Evolutionary conservation across 92 coral and sea anemone genomes (phyloP).

Genomic region (Paragorgia papillata): DNA sequence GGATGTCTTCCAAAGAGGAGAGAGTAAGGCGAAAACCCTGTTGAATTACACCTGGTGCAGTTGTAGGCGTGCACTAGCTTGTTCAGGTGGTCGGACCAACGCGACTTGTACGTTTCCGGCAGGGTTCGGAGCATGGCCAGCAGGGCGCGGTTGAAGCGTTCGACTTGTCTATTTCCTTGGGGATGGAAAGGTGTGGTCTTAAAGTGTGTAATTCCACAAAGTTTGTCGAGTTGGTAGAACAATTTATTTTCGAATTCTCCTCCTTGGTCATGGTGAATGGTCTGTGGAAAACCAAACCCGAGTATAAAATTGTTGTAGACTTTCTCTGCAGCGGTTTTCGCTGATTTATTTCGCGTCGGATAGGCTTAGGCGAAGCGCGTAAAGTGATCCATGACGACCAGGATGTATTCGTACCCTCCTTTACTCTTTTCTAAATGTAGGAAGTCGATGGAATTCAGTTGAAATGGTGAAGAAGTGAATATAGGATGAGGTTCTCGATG

Average conservation of each 20-base stretch:
- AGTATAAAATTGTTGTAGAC: conserved; percentile 25
- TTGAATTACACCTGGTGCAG: neutral
- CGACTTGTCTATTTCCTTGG: neutral
- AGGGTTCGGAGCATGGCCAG: conserved; percentile 1
- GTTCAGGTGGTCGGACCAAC: neutral
- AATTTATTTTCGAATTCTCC: conserved; percentile 16
- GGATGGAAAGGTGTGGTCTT: conserved; percentile 21
- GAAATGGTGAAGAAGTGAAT: conserved; percentile 1
- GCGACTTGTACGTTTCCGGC: neutral
- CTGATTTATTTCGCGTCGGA: conserved; percentile 21
- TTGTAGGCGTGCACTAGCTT: neutral
- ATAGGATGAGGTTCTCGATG: conserved; percentile 17
- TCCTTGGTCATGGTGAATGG: conserved; percentile 26
- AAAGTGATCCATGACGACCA: conserved; percentile 20
- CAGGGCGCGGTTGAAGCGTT: neutral
- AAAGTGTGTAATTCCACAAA: conserved; percentile 6
- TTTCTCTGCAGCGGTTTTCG: conserved; percentile 20
- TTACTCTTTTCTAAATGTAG: conserved; percentile 23
- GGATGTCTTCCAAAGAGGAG: conserved; percentile 11
- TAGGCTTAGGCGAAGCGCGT: conserved; percentile 12
- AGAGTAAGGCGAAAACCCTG: conserved; percentile 10
- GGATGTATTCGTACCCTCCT: conserved; percentile 28
- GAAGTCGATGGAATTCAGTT: conserved; percentile 15
- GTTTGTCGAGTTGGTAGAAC: conserved; percentile 10
- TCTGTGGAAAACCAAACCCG: conserved; percentile 11